A percentile compares a stretch with the other conserved stretches of the same genome.
These are phyloP conservation scores for Magallana gigas DNA, from an alignment of 1,140 invertebrate genomes.

Conservation along the genomic window DNA sequence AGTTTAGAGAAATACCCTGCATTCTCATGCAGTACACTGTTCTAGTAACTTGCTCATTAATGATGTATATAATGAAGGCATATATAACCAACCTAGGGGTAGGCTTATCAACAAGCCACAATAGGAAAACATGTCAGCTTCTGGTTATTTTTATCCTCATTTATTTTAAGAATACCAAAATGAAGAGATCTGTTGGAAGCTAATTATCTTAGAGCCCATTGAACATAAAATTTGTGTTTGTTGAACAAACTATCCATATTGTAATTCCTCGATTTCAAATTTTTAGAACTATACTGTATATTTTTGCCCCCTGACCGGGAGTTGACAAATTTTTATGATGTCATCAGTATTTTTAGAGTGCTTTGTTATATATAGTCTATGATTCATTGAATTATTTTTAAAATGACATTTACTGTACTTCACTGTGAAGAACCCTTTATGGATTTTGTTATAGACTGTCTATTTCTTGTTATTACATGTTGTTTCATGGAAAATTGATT, in stretches of 20 bases:
- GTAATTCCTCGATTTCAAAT: not conserved
- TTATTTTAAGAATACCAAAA: slow-evolving; percentile 22
- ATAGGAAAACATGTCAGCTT: not conserved
- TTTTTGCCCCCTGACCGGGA: slow-evolving; percentile 10
- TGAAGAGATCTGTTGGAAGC: slow-evolving; percentile 17
- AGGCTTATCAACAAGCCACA: not conserved
- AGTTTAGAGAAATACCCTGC: not conserved
- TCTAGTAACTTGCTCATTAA: not conserved
- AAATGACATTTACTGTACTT: slow-evolving; percentile 17
- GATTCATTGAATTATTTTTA: slow-evolving; percentile 18
- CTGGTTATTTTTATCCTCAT: slow-evolving; percentile 9
- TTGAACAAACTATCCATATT: slow-evolving; percentile 12
- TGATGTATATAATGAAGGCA: slow-evolving; percentile 12
- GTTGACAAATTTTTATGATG: slow-evolving; percentile 20
- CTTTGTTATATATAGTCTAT: slow-evolving; percentile 29
- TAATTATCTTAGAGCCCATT: slow-evolving; percentile 1
- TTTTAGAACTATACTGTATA: slow-evolving; percentile 17
- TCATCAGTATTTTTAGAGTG: slow-evolving; percentile 38
- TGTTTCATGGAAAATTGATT: slow-evolving; percentile 36
- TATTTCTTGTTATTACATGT: slow-evolving; percentile 29
- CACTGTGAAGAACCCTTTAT: not conserved
- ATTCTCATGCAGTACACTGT: not conserved
- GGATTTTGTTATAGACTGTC: slow-evolving; percentile 7
- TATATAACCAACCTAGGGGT: not conserved
- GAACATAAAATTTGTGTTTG: slow-evolving; percentile 25